phyloP scores from a whole-genome alignment of 2,888 invertebrate genomes.

The Nasonia oneida region DNA sequence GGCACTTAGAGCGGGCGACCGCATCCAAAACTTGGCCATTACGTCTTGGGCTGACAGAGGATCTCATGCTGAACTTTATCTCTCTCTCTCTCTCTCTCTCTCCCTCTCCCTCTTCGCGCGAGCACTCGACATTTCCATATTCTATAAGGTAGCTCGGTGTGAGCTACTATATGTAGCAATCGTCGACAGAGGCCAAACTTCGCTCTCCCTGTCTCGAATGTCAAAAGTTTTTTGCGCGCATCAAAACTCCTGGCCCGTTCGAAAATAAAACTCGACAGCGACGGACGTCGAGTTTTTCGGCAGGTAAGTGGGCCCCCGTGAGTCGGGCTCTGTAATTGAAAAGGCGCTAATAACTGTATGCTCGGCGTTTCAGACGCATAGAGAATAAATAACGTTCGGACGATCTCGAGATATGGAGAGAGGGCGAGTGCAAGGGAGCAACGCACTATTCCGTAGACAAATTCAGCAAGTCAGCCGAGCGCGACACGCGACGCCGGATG shows the following conservation, averaged over 20 bases:
- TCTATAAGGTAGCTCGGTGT: slow-evolving; percentile 61
- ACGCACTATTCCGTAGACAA: slow-evolving; percentile 32
- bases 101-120: slow-evolving; percentile 27
- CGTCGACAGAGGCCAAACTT: slow-evolving; percentile 44
- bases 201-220: slow-evolving; percentile 38
- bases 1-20: slow-evolving; percentile 72
- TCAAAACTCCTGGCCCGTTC: too few relatives aligned
- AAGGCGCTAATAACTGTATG: slow-evolving; percentile 65
- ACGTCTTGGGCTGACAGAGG: slow-evolving; percentile 71
- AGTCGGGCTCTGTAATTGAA: slow-evolving; percentile 72
- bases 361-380: too few relatives aligned
- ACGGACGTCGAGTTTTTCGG: slow-evolving; percentile 62
- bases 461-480: slow-evolving; percentile 24
- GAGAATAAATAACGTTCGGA: too few relatives aligned
- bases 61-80: slow-evolving; percentile 69
- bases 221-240: slow-evolving; percentile 26
- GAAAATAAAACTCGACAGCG: too few relatives aligned
- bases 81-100: slow-evolving; percentile 11
- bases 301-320: slow-evolving; percentile 70
- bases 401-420: slow-evolving; percentile 15
- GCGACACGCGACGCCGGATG: slow-evolving; percentile 12
- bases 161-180: slow-evolving; percentile 32
- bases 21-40: slow-evolving; percentile 75
- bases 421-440: not conserved
- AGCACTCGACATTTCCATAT: slow-evolving; percentile 67